Evolutionary conservation across 2,113 vertebrate genomes (phyloP).

Genomic region (Salvelinus alpinus): DNA sequence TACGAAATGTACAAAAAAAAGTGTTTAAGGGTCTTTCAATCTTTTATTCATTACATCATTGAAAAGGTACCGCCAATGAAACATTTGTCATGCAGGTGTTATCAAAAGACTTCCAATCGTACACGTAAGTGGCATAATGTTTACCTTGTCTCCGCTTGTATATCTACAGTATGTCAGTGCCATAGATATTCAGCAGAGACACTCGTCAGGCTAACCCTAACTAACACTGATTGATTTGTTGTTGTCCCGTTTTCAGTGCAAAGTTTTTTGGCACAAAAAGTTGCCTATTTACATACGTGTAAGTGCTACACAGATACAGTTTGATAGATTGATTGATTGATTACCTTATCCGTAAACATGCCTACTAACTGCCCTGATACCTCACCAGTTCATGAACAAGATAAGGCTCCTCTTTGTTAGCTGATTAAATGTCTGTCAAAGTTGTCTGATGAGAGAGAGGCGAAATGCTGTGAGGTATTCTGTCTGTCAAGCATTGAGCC

Average conservation of each 20-base stretch:
- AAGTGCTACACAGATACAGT: not conserved
- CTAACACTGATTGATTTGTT: not conserved
- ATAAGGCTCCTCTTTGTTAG: not conserved
- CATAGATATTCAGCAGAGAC: not conserved
- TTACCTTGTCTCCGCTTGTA: no score
- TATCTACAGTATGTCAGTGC: no score
- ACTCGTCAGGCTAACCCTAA: not conserved
- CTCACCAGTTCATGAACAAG: not conserved
- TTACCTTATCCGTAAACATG: not conserved
- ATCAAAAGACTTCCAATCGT: no score
- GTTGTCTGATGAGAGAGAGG: not conserved
- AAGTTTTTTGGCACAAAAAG: not conserved
- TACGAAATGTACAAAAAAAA: no score
- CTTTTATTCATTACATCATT: not conserved
- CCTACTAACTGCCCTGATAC: not conserved
- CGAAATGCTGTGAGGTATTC: not conserved
- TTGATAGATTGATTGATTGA: not conserved
- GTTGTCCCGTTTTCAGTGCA: not conserved
- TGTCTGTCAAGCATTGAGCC: constrained; percentile 1
- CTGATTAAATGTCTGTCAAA: not conserved
- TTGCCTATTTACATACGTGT: not conserved
- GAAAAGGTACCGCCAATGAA: not conserved
- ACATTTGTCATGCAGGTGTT: not conserved
- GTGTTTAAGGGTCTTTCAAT: not conserved
- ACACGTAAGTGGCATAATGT: no score